A percentile compares a stretch with the other conserved stretches of the same genome.
Conservation (phyloP, 2,113 vertebrate species). For the Recurvirostra avosetta region DNA sequence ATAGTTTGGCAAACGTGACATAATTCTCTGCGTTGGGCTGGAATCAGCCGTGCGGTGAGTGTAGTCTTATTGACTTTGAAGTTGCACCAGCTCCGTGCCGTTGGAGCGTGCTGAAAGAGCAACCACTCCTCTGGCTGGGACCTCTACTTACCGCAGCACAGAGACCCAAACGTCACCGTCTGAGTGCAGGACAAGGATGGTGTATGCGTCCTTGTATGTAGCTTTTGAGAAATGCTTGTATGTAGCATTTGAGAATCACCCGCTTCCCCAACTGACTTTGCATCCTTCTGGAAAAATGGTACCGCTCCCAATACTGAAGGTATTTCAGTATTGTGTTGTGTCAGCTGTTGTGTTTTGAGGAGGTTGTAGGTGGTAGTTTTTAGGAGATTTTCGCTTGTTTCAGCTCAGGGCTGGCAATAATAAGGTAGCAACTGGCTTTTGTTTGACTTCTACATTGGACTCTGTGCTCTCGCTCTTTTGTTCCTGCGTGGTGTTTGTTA, state of each 20-base stretch:
- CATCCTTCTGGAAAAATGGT: background rate
- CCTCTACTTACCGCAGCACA: background rate
- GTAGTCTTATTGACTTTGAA: background rate
- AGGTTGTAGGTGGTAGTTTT: background rate
- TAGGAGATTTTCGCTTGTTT: background rate
- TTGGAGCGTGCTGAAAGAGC: background rate
- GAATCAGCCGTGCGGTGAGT: background rate
- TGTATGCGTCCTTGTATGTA: no score
- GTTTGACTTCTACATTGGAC: background rate
- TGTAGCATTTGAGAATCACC: background rate
- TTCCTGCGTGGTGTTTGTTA: background rate
- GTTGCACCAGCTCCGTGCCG: background rate
- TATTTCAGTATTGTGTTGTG: background rate
- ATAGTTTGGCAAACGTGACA: slow-evolving; percentile 26
- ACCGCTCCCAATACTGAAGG: background rate
- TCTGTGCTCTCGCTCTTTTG: rapidly evolving
- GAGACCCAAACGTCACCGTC: background rate
- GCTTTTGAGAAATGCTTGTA: no score
- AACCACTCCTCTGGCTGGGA: rapidly evolving
- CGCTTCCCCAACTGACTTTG: background rate
- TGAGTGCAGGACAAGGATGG: background rate
- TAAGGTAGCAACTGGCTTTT: background rate
- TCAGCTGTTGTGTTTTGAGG: background rate
- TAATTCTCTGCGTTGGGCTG: background rate
- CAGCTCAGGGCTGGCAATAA: background rate